Base-by-base conservation (phyloP, 2,797 vertebrate genomes). In the Silurus aristotelis region DNA sequence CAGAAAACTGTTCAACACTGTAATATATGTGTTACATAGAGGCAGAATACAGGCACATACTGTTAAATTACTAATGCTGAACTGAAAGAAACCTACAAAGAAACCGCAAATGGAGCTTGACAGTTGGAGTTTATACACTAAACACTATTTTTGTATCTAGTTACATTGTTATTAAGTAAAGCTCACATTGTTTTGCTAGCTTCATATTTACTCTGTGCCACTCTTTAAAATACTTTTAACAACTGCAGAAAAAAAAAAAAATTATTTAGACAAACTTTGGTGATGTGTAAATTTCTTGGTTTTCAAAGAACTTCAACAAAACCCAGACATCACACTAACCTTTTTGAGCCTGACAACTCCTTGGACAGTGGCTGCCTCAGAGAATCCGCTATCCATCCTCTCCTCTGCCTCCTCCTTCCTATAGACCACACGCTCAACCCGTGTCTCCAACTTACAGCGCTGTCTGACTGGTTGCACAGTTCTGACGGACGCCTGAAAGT, bases 401-500 rank as follows among this genome's bases (percentile, higher is more conserved):
- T 95, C 94, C 87, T 95, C 94, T 0, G 92, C 93, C 67, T 92
- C 93, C 52, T 92, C 89, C 56, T 52, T 91, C 48, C 80, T 90
- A 88, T 91, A 93, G 82, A 80, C 20, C 0, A 92, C 89, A 0
- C 89, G 83, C 22, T 88, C 85, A 6, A 80, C 60, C 1, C 87
- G 27, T 2, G 70, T n/a, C n/a, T 17, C 72, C 64, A 64, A 82
- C 58, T 77, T 87, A 25, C 68, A 68, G 48, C 85, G 68, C 7
- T 48, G 0, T 80, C 76, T 82, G 0, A 1, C 0, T 0, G 86
- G 27, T 60, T 27, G 80, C 80, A 0, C 82, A 87, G 93, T 95
- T 89, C 93, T 91, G 66, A 94, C 14, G 0, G 95, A 90, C 48
- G 95, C 97, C 92, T 95, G 96, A 89, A 99, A 99, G 87, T 97